Percentiles rank a stretch among this genome's conserved stretches.
Evolutionary conservation across 2,113 vertebrate species (phyloP).

Genomic region (Vulpes ferrilata): DNA sequence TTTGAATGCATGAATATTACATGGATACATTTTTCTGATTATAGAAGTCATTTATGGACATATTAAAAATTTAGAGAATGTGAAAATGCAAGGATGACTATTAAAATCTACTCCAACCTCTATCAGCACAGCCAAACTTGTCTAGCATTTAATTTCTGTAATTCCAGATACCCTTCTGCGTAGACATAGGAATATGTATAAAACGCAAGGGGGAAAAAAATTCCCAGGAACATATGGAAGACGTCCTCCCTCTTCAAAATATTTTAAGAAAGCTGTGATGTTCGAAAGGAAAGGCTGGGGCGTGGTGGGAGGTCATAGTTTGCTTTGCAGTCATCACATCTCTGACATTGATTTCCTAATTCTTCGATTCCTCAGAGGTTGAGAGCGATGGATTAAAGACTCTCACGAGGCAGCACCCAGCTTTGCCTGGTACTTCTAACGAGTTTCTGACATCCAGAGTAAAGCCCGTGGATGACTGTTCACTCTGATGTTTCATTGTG

Average conservation of each 20-base stretch:
- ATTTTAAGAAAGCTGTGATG: neutral
- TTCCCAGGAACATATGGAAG: neutral
- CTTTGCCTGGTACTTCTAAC: neutral
- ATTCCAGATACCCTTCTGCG: neutral
- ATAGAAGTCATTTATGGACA: neutral
- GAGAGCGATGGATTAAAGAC: neutral
- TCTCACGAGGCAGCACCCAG: neutral
- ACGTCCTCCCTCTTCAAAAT: neutral
- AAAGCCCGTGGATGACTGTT: fast-evolving
- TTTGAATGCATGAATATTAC: neutral
- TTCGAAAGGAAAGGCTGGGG: neutral
- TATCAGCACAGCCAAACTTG: neutral
- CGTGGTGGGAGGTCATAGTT: neutral
- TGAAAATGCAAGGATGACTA: neutral
- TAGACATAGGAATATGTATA: neutral
- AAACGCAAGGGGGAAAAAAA: neutral
- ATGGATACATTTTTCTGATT: neutral
- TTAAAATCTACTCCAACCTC: neutral
- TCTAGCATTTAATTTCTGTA: neutral
- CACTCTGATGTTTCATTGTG: neutral
- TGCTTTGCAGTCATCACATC: neutral
- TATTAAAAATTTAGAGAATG: conserved; percentile 9
- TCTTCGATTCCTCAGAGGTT: neutral
- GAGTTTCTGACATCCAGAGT: neutral
- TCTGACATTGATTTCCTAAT: conserved; percentile 12